phyloP scores from a whole-genome alignment of 2,888 invertebrate species.

The Agonopterix arenella region DNA sequence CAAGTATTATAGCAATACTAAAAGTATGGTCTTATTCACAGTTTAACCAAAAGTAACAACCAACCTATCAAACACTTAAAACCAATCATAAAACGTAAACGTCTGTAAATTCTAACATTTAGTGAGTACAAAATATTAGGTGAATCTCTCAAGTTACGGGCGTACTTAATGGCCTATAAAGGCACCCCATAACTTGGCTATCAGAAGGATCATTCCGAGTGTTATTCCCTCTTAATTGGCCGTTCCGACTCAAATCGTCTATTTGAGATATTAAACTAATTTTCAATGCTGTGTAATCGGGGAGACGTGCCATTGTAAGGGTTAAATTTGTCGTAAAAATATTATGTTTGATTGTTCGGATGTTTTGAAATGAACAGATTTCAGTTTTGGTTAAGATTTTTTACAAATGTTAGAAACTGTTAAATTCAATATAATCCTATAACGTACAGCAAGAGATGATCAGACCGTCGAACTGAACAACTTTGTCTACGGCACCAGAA shows the following conservation, averaged over 20 bases:
- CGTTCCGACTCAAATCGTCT: slow-evolving; percentile 73
- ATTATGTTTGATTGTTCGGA: slow-evolving; percentile 2
- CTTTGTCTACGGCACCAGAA: too few species aligned
- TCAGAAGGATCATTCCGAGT: slow-evolving; percentile 63
- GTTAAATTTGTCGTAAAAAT: slow-evolving; percentile 33
- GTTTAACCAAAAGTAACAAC: background rate
- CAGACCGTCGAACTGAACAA: too few species aligned
- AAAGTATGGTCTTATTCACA: too few species aligned
- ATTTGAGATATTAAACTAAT: slow-evolving; percentile 77
- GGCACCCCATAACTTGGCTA: slow-evolving; percentile 72
- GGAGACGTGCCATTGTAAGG: slow-evolving; percentile 50
- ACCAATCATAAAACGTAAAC: background rate
- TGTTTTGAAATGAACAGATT: too few species aligned
- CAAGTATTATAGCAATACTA: too few species aligned
- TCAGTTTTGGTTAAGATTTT: too few species aligned
- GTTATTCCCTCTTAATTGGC: slow-evolving; percentile 73
- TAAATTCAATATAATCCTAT: too few species aligned
- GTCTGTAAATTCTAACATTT: slow-evolving; percentile 34
- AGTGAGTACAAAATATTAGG: slow-evolving; percentile 37
- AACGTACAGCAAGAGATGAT: too few species aligned
- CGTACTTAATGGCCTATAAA: slow-evolving; percentile 66
- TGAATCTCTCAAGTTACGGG: slow-evolving; percentile 40
- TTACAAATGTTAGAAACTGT: too few species aligned
- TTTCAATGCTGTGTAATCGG: slow-evolving; percentile 71
- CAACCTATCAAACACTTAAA: background rate